Conservation (phyloP, 2,797 vertebrate species). For the Sebastes diaconus region DNA sequence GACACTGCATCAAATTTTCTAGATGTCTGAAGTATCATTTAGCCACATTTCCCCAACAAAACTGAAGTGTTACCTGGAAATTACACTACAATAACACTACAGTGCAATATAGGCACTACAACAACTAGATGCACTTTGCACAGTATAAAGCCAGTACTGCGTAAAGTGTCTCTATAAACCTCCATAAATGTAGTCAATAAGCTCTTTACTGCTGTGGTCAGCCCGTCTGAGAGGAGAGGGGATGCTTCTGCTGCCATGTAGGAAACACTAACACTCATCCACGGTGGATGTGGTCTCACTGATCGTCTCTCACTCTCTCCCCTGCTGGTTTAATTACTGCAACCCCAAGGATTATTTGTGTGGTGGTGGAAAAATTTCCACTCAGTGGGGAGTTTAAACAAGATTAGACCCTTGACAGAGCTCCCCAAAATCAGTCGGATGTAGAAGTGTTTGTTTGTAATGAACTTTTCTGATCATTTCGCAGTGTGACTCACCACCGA, state of each 20-base stretch:
- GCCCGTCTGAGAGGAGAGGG: background rate
- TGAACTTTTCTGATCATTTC: conserved; percentile 5
- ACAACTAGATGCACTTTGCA: background rate
- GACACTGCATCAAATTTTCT: background rate
- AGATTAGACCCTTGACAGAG: conserved; percentile 21
- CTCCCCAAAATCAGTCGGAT: conserved; percentile 7
- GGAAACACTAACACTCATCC: background rate
- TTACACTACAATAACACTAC: background rate
- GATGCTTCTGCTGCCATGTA: conserved; percentile 26
- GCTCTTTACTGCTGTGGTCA: conserved; percentile 22
- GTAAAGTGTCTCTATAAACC: background rate
- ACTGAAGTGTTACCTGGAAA: background rate
- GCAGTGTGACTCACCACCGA: conserved; percentile 1
- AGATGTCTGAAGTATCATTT: background rate
- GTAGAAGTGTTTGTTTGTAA: background rate
- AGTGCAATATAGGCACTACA: background rate
- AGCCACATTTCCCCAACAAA: background rate
- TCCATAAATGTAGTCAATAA: conserved; percentile 12
- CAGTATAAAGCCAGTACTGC: background rate
- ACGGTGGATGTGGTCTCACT: background rate
- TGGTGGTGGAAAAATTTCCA: conserved; percentile 29
- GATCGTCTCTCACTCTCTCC: conserved; percentile 19
- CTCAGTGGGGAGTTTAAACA: conserved; percentile 40
- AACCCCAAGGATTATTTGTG: conserved; percentile 48
- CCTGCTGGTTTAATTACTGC: conserved; percentile 69